Percentiles rank a stretch among this genome's conserved stretches.
phyloP scores from a whole-genome alignment of 2,797 vertebrate genomes.

The Enteromius thamalakanensis region DNA sequence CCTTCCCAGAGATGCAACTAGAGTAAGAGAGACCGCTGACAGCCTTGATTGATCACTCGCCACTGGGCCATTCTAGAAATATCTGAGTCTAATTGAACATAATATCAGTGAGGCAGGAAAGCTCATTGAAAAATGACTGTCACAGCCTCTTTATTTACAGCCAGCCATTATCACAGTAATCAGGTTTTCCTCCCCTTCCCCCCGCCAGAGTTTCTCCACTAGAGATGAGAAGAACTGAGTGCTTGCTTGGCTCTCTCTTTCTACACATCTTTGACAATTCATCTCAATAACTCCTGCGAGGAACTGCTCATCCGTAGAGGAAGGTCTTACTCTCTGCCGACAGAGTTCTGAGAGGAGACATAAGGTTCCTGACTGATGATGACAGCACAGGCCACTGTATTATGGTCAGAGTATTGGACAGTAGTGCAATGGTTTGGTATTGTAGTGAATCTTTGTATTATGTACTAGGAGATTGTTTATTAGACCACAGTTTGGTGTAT shows the following conservation, averaged over 20 bases:
- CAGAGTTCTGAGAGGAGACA: conserved; percentile 21
- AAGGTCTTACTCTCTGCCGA: conserved; percentile 21
- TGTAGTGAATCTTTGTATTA: neutral
- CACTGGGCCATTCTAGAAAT: conserved; percentile 34
- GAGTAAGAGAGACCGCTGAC: conserved; percentile 19
- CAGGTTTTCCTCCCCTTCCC: conserved; percentile 26
- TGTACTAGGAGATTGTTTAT: neutral
- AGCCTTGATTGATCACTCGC: conserved; percentile 42
- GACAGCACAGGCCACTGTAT: neutral
- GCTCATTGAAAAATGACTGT: conserved; percentile 36
- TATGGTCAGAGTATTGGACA: neutral
- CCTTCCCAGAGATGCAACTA: conserved; percentile 28
- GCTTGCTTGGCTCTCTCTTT: neutral
- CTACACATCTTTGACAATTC: conserved; percentile 30
- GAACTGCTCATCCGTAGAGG: conserved; percentile 19
- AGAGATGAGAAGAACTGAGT: conserved; percentile 4
- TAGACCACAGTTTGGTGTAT: neutral
- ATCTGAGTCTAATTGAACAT: conserved; percentile 43
- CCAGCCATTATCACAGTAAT: conserved; percentile 36
- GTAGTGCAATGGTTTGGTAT: neutral
- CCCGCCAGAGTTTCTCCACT: conserved; percentile 3
- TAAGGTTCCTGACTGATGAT: neutral
- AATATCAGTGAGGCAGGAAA: conserved; percentile 37
- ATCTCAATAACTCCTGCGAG: conserved; percentile 23
- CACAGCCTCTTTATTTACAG: conserved; percentile 44